Conservation (phyloP, 1,140 invertebrate genomes). For the Zophobas morio region DNA sequence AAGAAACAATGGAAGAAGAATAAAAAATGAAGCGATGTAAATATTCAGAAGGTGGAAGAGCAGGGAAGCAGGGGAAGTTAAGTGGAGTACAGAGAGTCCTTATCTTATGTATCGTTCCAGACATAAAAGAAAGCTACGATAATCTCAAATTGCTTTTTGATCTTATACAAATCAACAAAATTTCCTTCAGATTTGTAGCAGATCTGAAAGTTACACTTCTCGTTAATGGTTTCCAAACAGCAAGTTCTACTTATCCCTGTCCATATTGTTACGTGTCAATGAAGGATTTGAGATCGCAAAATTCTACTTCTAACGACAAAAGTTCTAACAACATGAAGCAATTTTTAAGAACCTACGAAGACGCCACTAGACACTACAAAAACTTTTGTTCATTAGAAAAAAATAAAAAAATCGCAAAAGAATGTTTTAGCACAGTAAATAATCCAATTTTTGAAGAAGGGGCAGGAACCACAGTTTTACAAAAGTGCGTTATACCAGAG, state of each 20-base stretch:
- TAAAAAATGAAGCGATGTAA: background rate
- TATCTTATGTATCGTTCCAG: slow-evolving; percentile 3
- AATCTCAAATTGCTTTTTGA: background rate
- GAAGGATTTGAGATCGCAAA: background rate
- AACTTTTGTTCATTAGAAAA: background rate
- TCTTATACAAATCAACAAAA: slow-evolving; percentile 26
- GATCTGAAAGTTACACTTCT: background rate
- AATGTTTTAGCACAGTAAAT: slow-evolving; percentile 28
- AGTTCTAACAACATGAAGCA: background rate
- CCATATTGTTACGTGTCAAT: background rate
- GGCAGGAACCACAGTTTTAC: slow-evolving; percentile 3
- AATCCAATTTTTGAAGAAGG: slow-evolving; percentile 2
- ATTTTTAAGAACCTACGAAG: background rate
- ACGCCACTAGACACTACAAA: background rate
- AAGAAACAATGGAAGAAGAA: background rate
- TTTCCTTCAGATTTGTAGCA: slow-evolving; percentile 21
- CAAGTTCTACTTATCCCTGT: background rate
- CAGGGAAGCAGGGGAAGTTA: slow-evolving; percentile 15
- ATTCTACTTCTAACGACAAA: background rate
- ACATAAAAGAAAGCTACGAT: background rate
- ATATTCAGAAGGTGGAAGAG: slow-evolving; percentile 13
- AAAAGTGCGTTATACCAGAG: slow-evolving; percentile 51
- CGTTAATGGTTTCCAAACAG: slow-evolving; percentile 22
- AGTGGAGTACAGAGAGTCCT: slow-evolving; percentile 7
- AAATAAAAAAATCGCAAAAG: background rate